Conservation (phyloP, 2,888 invertebrate genomes). For the Lepidocyrtoides sp. region DNA sequence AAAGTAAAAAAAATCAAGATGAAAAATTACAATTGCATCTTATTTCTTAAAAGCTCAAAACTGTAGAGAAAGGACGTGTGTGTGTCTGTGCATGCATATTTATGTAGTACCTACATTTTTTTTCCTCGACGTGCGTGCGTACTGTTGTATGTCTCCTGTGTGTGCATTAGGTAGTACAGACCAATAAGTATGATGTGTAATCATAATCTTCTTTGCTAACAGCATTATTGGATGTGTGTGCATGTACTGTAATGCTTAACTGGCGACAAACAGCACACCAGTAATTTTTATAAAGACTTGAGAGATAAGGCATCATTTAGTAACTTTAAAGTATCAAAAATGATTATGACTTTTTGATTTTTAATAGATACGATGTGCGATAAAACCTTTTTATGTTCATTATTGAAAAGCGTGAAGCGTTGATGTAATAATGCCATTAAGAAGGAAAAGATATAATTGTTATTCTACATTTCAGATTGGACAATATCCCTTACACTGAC, state of each 20-base stretch:
- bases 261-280: no score
- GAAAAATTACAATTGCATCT: not conserved
- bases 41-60: constrained; percentile 2
- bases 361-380: constrained; percentile 3
- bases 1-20: not conserved
- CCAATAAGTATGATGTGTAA: no score
- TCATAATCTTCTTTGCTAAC: no score
- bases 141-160: no score
- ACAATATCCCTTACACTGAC: not conserved
- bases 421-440: constrained; percentile 14
- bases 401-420: constrained; percentile 37
- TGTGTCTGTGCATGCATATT: no score
- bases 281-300: not conserved
- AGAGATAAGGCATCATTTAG: constrained; percentile 1
- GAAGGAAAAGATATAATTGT: not conserved
- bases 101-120: no score
- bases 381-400: constrained; percentile 41
- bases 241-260: not conserved
- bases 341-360: constrained; percentile 29
- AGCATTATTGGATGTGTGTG: not conserved
- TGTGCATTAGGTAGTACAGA: no score
- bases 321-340: not conserved
- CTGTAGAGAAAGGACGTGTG: constrained; percentile 29
- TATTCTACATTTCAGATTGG: constrained; percentile 47
- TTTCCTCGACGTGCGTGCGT: no score